Evolutionary conservation across 1,140 invertebrate species (phyloP), one percentile per base, ranked within the genome.

Genomic region (Bombus polaris): DNA sequence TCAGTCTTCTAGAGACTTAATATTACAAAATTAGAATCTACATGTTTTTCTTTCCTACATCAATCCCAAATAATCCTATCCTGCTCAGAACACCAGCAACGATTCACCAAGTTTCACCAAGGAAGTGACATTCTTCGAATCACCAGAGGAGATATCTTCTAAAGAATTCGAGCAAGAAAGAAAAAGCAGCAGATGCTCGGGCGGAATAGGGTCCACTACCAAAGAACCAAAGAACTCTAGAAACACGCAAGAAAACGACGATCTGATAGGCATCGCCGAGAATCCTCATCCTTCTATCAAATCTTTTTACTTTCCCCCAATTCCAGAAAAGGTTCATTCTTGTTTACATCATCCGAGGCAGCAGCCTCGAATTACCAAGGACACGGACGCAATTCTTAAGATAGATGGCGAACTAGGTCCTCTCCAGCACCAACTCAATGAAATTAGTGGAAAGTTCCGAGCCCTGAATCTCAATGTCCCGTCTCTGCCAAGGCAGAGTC

Each of bases 331-430:
- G 4, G 53, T 37, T 12, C 4, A 1, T 1, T 37, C 44, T 0
- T 25, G 18, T 35, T 32, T 13, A 3, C 32, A 59, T 18, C 18
- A 53, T 25, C 13, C n/a, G 25, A 81, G 15, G n/a, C 81, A 22
- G 3, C 79, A 78, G 6, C 35, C 47, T 12, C 73, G 79, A 1
- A 15, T 81, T 10, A 37, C 53, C 13, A 86, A 79, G 25, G 90
- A 92, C 62, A 65, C 86, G 8, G 79, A 90, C 15, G 68, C 87
- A 8, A 74, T 91, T 18, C 62, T 85, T 42, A 92, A 88, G 62
- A 93, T 93, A 44, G 86, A 92, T 0, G 66, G 85, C 4, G 93
- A 93, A 47, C 68, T 93, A 13, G 72, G 74, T 1, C 91, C 92
- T 8, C 78, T 93, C 3, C 83, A 68, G 25, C 77, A 77, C 25